phyloP scores from a whole-genome alignment of 2,888 invertebrate species.

The Drosophila setosimentum region DNA sequence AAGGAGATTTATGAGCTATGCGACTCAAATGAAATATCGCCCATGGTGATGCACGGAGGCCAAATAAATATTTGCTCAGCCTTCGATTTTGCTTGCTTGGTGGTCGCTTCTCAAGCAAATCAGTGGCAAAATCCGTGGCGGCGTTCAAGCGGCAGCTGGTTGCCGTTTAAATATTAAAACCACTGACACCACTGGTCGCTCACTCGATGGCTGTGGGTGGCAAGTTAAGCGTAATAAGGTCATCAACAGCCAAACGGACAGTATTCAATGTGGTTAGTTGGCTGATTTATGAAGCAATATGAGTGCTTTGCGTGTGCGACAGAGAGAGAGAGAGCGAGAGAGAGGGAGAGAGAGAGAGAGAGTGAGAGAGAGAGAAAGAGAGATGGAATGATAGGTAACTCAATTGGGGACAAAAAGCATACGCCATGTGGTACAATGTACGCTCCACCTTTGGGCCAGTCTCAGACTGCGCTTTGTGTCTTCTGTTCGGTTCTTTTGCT shows the following conservation, averaged over 20 bases:
- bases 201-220: background rate
- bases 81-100: constrained; percentile 15
- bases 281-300: constrained; percentile 69
- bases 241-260: constrained; percentile 62
- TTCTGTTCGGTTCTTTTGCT: constrained; percentile 32
- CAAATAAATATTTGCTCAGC: constrained; percentile 72
- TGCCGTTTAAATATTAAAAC: constrained; percentile 70
- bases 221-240: constrained; percentile 65
- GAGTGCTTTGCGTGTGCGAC: constrained; percentile 22
- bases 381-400: constrained; percentile 52
- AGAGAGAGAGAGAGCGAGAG: constrained; percentile 6
- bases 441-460: constrained; percentile 55
- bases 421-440: constrained; percentile 58
- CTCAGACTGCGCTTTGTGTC: constrained; percentile 39
- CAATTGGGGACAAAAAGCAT: constrained; percentile 75
- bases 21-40: constrained; percentile 77
- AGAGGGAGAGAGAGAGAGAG: constrained; percentile 8
- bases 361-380: constrained; percentile 5
- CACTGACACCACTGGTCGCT: constrained; percentile 22
- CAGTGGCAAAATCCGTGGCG: constrained; percentile 43
- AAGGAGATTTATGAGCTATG: constrained; percentile 78
- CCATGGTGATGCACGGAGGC: constrained; percentile 21
- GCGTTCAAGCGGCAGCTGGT: constrained; percentile 31
- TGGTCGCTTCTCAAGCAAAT: constrained; percentile 49
- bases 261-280: constrained; percentile 66